phyloP scores from a whole-genome alignment of 2,113 vertebrate genomes.

The Poicephalus gulielmi region DNA sequence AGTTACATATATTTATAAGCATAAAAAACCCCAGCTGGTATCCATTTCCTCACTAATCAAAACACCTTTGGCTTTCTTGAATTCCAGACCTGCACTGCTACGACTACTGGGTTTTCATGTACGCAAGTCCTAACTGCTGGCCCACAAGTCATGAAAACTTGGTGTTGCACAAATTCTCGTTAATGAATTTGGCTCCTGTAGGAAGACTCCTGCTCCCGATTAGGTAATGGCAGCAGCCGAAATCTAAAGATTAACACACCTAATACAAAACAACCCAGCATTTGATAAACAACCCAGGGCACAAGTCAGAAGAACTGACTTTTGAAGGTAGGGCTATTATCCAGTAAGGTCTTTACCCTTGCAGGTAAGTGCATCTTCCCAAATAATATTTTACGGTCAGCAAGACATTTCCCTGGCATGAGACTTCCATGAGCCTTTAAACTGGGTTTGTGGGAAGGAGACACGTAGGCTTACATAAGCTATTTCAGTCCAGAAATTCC shows the following conservation, averaged over 20 bases:
- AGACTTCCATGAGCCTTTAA: neutral
- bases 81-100: neutral
- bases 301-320: neutral
- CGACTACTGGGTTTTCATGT: neutral
- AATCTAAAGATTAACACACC: constrained; percentile 11
- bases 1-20: neutral
- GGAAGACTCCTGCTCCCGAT: neutral
- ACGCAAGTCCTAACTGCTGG: neutral
- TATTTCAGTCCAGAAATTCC: constrained; percentile 25
- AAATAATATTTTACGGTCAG: neutral
- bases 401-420: neutral
- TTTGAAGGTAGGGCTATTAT: neutral
- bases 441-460: neutral
- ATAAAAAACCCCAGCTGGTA: neutral
- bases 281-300: neutral
- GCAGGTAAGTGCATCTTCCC: neutral
- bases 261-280: neutral
- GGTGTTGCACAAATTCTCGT: neutral
- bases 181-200: neutral
- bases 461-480: neutral
- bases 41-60: neutral
- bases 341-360: neutral
- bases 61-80: neutral
- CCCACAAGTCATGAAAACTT: neutral
- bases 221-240: neutral